These are phyloP conservation scores for Tangachromis dhanisi DNA, from an alignment of 2,113 vertebrate species.

Conservation along the genomic window DNA sequence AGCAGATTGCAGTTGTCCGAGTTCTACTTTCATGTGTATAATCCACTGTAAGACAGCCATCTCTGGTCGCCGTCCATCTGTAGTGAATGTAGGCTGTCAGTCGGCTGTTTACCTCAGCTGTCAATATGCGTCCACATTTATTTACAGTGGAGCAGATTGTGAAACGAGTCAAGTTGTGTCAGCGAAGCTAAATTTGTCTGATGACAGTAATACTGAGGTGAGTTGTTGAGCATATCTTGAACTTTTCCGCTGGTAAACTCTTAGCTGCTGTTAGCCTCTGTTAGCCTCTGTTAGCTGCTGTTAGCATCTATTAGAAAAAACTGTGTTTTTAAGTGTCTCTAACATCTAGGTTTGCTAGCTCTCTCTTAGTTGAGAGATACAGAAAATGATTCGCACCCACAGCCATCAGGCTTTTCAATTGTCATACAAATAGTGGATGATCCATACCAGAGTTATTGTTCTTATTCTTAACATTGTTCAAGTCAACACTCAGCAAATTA, in stretches of 20 bases:
- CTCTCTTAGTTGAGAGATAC: not conserved
- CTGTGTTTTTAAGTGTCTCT: not conserved
- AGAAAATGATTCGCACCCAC: not conserved
- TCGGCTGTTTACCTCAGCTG: not conserved
- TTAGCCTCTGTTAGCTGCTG: not conserved
- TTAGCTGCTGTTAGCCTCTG: not conserved
- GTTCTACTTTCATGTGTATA: not conserved
- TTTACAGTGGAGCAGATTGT: not conserved
- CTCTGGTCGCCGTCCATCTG: not conserved
- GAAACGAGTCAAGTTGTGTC: not conserved
- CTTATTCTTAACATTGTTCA: not conserved
- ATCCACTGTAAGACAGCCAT: fast-evolving
- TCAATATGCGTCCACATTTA: not conserved
- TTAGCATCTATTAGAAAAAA: fast-evolving
- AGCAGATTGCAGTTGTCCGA: fast-evolving
- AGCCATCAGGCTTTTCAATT: fast-evolving
- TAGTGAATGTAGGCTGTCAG: not conserved
- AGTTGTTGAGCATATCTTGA: not conserved
- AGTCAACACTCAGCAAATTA: fast-evolving
- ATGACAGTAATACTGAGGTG: not conserved
- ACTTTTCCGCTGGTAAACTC: fast-evolving
- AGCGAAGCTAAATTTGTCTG: fast-evolving
- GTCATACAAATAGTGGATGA: fast-evolving
- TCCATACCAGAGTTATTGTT: not conserved
- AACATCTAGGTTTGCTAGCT: not conserved